Base-by-base conservation (phyloP, 2,113 vertebrate species). In the Amphilophus citrinellus region DNA sequence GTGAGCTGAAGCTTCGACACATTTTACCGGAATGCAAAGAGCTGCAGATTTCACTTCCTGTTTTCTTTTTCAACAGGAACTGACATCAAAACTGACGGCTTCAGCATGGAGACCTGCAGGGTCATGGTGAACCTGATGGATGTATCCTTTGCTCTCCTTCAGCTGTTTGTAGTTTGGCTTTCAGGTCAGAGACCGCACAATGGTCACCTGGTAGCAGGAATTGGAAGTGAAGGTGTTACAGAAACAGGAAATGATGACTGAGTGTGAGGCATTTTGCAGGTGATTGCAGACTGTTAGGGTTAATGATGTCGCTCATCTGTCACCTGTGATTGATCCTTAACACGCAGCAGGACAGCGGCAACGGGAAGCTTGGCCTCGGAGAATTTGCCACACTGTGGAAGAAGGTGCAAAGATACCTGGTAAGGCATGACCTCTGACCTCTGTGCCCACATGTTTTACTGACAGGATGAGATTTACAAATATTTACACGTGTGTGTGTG, bases 51-150 rank as follows among this genome's bases (percentile, higher is more conserved):
- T 65, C 10, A 84, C 80, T 47, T 84, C 61, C 71, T 83, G 68
- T 80, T 75, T 44, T 2, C 17, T 61, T 17, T 59, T 76, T 32
- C 32, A 2, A 35, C 90, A 99, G 98, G 97, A 94, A 92, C 89
- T 27, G 97, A 98, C 93, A 93, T 99, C 63, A 97, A 97, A 89
- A 97, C 97, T 0, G 94, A 96, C n/a, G 97, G 97, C 79, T 98
- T 99, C 91, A 92, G 93, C 87, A 53, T 97, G 86, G 96, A 96
- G 15, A 98, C 97, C 53, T 97, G 96, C 94, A 96, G 96, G 39
- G 88, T 96, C 63, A 97, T 98, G 96, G 94, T 98, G 86, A 96
- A 97, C 94, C 96, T 98, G 84, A 94, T 98, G 96, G 97, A 98
- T 20, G 97, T 98, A 98, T 99, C 98, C 96, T 98, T 95, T 80